Percentiles rank a stretch among this genome's conserved stretches.
phyloP scores from a whole-genome alignment of 2,797 vertebrate species.

The Avahi laniger region DNA sequence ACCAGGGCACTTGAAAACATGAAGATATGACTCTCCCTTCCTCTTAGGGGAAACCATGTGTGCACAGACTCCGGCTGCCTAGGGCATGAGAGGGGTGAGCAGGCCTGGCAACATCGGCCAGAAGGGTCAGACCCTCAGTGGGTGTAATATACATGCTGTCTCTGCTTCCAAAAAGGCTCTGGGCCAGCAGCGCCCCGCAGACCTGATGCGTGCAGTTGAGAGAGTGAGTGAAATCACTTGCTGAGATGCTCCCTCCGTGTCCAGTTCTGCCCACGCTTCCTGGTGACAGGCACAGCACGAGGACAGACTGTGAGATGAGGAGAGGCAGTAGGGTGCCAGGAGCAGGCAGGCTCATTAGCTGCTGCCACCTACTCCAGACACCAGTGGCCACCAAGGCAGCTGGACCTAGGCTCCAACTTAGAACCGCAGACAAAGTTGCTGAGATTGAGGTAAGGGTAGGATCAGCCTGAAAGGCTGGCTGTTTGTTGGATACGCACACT shows the following conservation, averaged over 20 bases:
- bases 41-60: neutral
- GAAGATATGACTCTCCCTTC: neutral
- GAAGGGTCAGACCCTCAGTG: neutral
- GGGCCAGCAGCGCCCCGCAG: neutral
- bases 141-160: neutral
- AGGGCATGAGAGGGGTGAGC: neutral
- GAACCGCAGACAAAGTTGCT: neutral
- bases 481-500: neutral
- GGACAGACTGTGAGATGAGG: neutral
- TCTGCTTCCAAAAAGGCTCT: conserved; percentile 3
- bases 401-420: neutral
- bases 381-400: neutral
- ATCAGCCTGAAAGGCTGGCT: neutral
- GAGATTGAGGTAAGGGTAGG: neutral
- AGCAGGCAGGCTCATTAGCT: neutral
- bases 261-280: neutral
- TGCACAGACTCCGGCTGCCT: neutral
- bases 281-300: neutral
- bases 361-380: neutral
- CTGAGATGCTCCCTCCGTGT: neutral
- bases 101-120: neutral
- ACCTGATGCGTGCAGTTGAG: neutral
- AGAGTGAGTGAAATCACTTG: neutral
- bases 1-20: neutral
- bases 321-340: neutral